Percentiles rank a stretch among this genome's conserved stretches.
phyloP scores from a whole-genome alignment of 2,797 vertebrate species.

The Acanthornis magna region DNA sequence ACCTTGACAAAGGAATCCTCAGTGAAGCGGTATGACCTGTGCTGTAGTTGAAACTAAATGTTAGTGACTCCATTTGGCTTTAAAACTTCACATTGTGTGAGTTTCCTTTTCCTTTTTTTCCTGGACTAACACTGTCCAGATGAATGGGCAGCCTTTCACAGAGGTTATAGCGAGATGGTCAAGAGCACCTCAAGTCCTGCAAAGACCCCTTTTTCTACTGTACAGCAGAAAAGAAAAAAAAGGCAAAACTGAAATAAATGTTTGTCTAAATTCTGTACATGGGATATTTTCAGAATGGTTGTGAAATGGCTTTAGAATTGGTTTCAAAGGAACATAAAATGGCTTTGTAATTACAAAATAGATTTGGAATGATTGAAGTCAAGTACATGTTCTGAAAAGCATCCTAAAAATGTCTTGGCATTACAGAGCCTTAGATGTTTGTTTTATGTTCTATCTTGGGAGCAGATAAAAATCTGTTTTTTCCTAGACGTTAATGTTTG shows the following conservation, averaged over 20 bases:
- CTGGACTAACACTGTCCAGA: neutral
- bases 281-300: neutral
- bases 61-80: neutral
- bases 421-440: slow-evolving; percentile 7
- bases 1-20: neutral
- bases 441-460: slow-evolving; percentile 35
- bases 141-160: neutral
- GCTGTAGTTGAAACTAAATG: neutral
- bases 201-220: neutral
- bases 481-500: neutral
- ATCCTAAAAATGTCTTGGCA: neutral
- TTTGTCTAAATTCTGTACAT: neutral
- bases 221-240: neutral
- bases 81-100: neutral
- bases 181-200: neutral
- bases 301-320: slow-evolving; percentile 7
- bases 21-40: neutral
- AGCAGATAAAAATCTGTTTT: slow-evolving; percentile 34
- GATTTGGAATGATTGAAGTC: slow-evolving; percentile 26
- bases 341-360: slow-evolving; percentile 42
- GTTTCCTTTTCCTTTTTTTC: neutral
- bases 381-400: slow-evolving; percentile 15
- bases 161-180: neutral
- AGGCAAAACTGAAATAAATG: neutral
- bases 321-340: slow-evolving; percentile 48